phyloP scores from a whole-genome alignment of 2,888 invertebrate genomes.

The Andrena chrysosceles region DNA sequence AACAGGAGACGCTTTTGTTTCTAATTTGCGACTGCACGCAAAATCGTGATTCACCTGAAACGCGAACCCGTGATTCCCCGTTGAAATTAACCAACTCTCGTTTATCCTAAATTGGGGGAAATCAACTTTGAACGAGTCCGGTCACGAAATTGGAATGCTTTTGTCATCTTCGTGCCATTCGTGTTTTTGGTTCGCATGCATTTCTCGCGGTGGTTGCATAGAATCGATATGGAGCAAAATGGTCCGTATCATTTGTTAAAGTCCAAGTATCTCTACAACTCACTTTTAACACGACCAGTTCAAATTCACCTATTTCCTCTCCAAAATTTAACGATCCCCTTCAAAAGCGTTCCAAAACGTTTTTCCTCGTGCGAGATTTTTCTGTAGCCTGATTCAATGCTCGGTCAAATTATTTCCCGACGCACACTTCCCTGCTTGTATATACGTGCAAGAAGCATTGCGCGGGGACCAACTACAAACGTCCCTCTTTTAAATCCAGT shows the following conservation, averaged over 20 bases:
- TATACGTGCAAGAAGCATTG: constrained; percentile 10
- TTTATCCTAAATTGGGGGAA: constrained; percentile 3
- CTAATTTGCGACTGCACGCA: constrained; percentile 4
- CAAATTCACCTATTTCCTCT: no score
- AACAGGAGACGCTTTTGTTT: constrained; percentile 2
- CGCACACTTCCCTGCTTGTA: not conserved
- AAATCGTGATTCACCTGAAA: constrained; percentile 12
- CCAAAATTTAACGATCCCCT: no score
- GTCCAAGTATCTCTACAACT: not conserved
- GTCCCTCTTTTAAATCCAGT: constrained; percentile 41
- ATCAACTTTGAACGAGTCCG: constrained; percentile 19
- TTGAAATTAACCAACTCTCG: not conserved
- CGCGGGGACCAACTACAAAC: constrained; percentile 28
- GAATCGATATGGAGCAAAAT: not conserved
- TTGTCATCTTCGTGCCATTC: constrained; percentile 14
- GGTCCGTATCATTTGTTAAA: not conserved
- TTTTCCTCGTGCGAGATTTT: constrained; percentile 5
- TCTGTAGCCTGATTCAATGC: constrained; percentile 9
- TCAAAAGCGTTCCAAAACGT: no score
- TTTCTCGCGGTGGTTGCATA: not conserved
- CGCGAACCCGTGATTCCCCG: constrained; percentile 3
- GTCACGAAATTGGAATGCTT: constrained; percentile 14
- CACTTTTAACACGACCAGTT: no score
- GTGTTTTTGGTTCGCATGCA: not conserved
- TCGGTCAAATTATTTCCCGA: constrained; percentile 33